A percentile compares a stretch with the other conserved stretches of the same genome.
phyloP scores from a whole-genome alignment of 2,888 invertebrate genomes.

The Bellardia bayeri region DNA sequence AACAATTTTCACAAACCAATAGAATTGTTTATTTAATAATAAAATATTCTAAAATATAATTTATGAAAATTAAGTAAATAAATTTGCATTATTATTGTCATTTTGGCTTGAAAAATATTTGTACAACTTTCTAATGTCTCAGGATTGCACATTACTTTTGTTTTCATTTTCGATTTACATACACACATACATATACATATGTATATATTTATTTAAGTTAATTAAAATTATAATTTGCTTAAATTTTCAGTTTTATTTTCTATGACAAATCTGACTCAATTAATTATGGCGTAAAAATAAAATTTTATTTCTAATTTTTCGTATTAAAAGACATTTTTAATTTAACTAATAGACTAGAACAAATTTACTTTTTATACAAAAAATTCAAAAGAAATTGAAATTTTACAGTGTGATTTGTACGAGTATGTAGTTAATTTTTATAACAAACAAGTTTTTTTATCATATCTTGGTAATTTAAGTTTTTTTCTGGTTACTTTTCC shows the following conservation, averaged over 20 bases:
- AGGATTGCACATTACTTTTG: constrained; percentile 33
- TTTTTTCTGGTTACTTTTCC: no score
- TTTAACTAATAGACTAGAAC: background rate
- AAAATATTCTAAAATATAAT: background rate
- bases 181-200: background rate
- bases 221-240: constrained; percentile 3
- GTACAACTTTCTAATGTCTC: background rate
- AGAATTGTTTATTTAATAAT: background rate
- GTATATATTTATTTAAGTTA: constrained; percentile 30
- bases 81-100: background rate
- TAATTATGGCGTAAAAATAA: constrained; percentile 51
- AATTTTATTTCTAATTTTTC: constrained; percentile 32
- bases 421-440: no score
- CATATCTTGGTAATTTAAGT: no score
- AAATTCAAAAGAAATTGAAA: constrained; percentile 23
- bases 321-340: constrained; percentile 23
- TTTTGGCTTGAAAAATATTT: background rate
- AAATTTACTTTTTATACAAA: background rate
- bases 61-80: background rate
- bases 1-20: constrained; percentile 2
- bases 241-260: constrained; percentile 24
- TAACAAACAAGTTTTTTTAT: no score
- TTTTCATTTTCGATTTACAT: constrained; percentile 7
- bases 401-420: background rate
- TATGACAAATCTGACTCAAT: constrained; percentile 54